These are phyloP conservation scores for Cebus imitator DNA, from an alignment of 2,113 vertebrate species.

Conservation along the genomic window DNA sequence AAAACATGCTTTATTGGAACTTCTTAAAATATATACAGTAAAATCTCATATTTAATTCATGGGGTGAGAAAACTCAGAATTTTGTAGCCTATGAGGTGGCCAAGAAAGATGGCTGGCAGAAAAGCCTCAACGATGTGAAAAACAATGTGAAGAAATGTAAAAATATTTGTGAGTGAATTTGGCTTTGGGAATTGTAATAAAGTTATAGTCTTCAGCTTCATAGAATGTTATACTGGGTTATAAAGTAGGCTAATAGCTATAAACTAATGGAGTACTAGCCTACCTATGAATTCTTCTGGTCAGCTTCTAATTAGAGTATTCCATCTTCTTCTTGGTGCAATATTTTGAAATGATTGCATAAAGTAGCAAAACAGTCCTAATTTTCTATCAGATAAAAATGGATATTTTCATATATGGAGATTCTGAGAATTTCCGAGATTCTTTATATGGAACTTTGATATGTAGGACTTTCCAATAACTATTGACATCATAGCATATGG, in stretches of 20 bases:
- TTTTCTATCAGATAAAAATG: background rate
- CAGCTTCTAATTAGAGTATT: background rate
- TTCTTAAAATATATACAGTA: background rate
- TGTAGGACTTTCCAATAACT: background rate
- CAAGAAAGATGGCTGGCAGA: background rate
- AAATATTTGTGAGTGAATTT: conserved; percentile 39
- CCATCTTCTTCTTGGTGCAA: background rate
- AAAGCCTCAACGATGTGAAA: conserved; percentile 24
- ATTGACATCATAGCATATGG: background rate
- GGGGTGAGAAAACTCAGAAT: conserved; percentile 16
- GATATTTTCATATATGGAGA: background rate
- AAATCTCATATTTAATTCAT: conserved; percentile 41
- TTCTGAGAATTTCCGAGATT: background rate
- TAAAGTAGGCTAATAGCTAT: background rate
- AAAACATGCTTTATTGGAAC: background rate
- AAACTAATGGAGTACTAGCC: background rate
- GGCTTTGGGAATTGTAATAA: background rate
- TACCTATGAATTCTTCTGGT: background rate
- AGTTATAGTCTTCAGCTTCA: background rate
- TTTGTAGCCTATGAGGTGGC: background rate
- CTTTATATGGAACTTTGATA: background rate
- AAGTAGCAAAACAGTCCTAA: background rate
- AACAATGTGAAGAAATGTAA: background rate
- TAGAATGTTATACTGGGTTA: background rate
- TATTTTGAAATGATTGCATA: background rate